A percentile compares a stretch with the other conserved stretches of the same genome.
Conservation (phyloP, 2,888 invertebrate genomes). For the Heliothis peltigera region DNA sequence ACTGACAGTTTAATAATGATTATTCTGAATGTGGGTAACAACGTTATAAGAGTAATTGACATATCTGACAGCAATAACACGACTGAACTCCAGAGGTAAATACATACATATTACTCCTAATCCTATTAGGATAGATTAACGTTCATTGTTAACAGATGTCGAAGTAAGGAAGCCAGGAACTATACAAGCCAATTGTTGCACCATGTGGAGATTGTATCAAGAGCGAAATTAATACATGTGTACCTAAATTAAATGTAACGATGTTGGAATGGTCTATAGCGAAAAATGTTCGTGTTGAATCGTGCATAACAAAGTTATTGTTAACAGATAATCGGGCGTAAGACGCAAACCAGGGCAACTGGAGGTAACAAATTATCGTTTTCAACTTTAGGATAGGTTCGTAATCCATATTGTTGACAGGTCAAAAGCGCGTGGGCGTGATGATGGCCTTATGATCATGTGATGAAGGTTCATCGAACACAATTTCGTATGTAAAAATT, state of each 20-base stretch:
- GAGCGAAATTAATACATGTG: conserved; percentile 8
- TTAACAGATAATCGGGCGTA: conserved; percentile 34
- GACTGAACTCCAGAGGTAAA: conserved; percentile 8
- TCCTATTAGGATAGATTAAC: conserved; percentile 24
- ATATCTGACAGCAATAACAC: background rate
- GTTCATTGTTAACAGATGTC: conserved; percentile 45
- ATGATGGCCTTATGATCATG: background rate
- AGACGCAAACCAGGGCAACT: background rate
- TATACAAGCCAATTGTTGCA: background rate
- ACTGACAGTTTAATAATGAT: background rate
- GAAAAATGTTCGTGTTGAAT: conserved; percentile 13
- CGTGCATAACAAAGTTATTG: conserved; percentile 37
- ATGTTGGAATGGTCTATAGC: conserved; percentile 1
- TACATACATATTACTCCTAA: conserved; percentile 3
- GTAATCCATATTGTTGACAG: conserved; percentile 22
- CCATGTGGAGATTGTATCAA: background rate
- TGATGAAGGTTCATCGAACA: background rate
- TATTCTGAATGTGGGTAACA: background rate
- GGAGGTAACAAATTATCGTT: conserved; percentile 3
- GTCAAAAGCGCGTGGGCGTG: background rate
- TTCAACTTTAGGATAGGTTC: background rate
- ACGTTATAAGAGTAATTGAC: background rate
- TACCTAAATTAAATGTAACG: conserved; percentile 28
- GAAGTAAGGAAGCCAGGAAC: background rate
- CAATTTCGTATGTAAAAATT: background rate